Conservation (phyloP, 2,797 vertebrate species). For the Capromys pilorides region DNA sequence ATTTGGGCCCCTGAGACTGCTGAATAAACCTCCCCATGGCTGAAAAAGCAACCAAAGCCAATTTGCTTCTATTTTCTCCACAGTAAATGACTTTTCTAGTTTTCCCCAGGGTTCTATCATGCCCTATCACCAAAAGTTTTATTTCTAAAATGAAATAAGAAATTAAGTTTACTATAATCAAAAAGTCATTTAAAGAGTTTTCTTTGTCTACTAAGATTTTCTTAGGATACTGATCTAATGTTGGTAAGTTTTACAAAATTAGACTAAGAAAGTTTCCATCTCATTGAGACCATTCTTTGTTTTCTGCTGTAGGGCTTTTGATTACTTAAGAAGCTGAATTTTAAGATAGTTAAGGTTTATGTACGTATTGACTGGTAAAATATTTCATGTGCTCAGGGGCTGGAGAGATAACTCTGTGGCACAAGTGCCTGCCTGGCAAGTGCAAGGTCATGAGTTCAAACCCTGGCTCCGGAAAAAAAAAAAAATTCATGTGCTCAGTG, state of each 20-base stretch:
- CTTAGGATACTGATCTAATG: background rate
- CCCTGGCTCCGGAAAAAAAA: too few relatives aligned
- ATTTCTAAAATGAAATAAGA: background rate
- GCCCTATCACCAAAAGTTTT: background rate
- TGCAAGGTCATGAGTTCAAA: too few relatives aligned
- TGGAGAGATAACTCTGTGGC: too few relatives aligned
- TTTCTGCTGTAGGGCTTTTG: background rate
- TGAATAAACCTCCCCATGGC: background rate
- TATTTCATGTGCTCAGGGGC: background rate
- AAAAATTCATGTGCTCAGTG: too few relatives aligned
- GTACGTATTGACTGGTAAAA: background rate
- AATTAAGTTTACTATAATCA: background rate
- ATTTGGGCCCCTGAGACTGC: background rate
- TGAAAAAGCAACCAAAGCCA: background rate
- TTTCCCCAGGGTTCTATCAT: background rate
- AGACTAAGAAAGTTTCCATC: background rate
- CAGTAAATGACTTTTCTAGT: background rate
- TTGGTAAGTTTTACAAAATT: background rate
- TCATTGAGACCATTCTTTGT: too few relatives aligned
- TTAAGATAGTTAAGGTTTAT: background rate
- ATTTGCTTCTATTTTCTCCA: background rate
- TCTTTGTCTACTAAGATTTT: background rate
- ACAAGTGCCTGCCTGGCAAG: too few relatives aligned
- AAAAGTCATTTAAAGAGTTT: background rate
- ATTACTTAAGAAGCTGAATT: background rate